Evolutionary conservation across 2,888 invertebrate species (phyloP).

Genomic region (Eristalis tenax): DNA sequence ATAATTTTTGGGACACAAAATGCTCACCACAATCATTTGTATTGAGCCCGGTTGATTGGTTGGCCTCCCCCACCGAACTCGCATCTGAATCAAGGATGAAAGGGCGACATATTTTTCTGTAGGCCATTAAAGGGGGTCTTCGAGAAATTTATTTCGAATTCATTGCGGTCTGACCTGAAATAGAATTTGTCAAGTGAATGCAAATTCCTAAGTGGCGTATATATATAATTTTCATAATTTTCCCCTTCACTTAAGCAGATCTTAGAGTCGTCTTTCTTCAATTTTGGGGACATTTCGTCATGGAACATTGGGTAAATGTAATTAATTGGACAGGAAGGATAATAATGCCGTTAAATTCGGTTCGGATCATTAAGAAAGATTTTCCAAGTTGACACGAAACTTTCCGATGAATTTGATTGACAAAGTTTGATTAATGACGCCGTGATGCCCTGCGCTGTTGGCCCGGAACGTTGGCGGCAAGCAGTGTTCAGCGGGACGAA

Average conservation of each 20-base stretch:
- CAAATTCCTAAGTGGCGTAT: constrained; percentile 16
- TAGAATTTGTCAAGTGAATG: constrained; percentile 32
- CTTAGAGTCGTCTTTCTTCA: neutral
- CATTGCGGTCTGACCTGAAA: constrained; percentile 15
- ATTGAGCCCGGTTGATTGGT: neutral
- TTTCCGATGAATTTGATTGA: constrained; percentile 58
- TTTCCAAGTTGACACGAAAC: constrained; percentile 46
- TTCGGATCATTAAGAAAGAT: constrained; percentile 47
- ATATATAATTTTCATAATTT: constrained; percentile 26
- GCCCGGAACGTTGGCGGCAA: neutral
- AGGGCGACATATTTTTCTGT: constrained; percentile 29
- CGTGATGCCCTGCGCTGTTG: neutral
- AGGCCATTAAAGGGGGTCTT: constrained; percentile 19
- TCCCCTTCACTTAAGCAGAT: neutral
- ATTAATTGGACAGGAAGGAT: constrained; percentile 50
- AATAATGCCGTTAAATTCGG: constrained; percentile 45
- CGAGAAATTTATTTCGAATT: constrained; percentile 21
- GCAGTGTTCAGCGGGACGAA: constrained; percentile 6
- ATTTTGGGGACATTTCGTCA: constrained; percentile 12
- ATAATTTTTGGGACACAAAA: constrained; percentile 28
- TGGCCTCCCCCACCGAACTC: neutral
- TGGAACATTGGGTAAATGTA: constrained; percentile 6
- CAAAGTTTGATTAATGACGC: constrained; percentile 59
- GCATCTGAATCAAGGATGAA: neutral
- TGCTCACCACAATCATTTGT: constrained; percentile 28